Base-by-base conservation (phyloP, 2,113 vertebrate species). In the Hypocryptadius cinnamomeus region DNA sequence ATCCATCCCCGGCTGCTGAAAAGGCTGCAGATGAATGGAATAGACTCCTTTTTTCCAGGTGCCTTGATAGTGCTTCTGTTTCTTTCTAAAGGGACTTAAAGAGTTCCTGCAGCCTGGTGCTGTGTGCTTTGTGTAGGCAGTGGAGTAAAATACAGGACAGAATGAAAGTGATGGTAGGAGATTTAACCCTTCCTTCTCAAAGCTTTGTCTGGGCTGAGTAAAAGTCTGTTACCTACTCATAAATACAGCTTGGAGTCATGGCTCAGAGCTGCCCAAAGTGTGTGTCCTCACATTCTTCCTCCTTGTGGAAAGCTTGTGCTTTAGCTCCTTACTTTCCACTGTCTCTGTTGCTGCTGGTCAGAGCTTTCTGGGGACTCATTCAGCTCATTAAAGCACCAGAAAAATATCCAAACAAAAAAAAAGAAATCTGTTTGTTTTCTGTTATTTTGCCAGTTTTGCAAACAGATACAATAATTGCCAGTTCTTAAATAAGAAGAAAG, bases 31-130 rank as follows among this genome's bases (percentile, higher is more conserved):
- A 91, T 79, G 23, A 98, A 98, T 15, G 98, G 98, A 54, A 98
- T 99, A 64, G 94, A 98, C 1, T 97, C 96, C 30, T 98, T 99
- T 81, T 99, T 99, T 39, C 99, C 99, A 98, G 99, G 99, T 99
- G 84, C 57, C 11, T 48, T 47, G 4, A 17, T 0, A 14, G 7
- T 48, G 48, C 10, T 76, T 74, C 50, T 42, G 17, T 68, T 53
- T 73, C 20, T 76, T 88, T 73, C 57, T 54, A 4, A 79, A 74
- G 17, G 27, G 22, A 12, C 13, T 45, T 30, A 3, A 0, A 1
- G 35, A 51, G 15, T 44, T 84, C 37, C 19, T 45, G 19, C 19
- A 42, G 27, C 25, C 30, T 57, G 5, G 44, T 65, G 50, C 39
- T 80, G 13, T 35, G 0, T 79, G 2, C 45, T 48, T 77, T 17